Conservation (phyloP, 2,797 vertebrate species). For the Schizopygopsis pylzovi region DNA sequence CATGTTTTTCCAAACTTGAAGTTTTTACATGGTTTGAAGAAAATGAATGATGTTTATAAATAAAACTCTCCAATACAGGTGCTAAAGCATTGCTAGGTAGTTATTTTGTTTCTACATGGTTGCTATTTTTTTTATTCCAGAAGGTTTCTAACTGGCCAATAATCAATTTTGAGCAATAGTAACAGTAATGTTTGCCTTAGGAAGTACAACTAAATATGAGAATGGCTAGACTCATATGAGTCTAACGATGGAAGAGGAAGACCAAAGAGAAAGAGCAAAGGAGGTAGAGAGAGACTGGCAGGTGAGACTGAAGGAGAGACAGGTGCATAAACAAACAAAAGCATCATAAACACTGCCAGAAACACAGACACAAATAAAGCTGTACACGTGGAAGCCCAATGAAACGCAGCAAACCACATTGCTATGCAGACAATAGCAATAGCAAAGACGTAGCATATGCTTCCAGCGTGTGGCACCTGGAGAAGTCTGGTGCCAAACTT, state of each 20-base stretch:
- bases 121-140: neutral
- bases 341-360: constrained; percentile 26
- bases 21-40: neutral
- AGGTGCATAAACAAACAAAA: constrained; percentile 39
- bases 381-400: constrained; percentile 25
- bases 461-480: constrained; percentile 77
- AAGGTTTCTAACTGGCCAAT: neutral
- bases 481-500: constrained; percentile 80
- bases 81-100: neutral
- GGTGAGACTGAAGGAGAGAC: constrained; percentile 15
- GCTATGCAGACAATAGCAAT: constrained; percentile 8
- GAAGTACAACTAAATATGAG: neutral
- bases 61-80: neutral
- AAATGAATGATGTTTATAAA: neutral
- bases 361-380: constrained; percentile 46
- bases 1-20: neutral
- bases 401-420: constrained; percentile 42
- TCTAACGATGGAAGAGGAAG: neutral
- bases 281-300: constrained; percentile 16
- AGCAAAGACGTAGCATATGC: constrained; percentile 75
- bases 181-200: neutral
- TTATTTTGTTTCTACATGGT: neutral
- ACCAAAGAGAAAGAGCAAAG: constrained; percentile 1
- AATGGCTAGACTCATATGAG: neutral
- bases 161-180: neutral